Percentiles rank a stretch among this genome's conserved stretches.
phyloP scores from a whole-genome alignment of 2,113 vertebrate species.

The Willisornis vidua region DNA sequence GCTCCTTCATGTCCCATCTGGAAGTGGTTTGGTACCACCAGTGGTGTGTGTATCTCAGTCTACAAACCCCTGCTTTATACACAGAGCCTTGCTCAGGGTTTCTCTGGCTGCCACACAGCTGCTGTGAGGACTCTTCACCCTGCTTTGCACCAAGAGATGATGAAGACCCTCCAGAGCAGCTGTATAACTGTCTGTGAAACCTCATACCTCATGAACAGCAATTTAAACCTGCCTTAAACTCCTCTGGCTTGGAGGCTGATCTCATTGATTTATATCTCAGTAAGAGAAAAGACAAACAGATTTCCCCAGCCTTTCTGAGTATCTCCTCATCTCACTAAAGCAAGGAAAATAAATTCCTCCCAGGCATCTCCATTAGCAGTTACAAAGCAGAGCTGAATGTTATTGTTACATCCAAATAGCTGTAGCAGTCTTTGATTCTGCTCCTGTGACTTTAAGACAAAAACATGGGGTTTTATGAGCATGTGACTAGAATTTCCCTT shows the following conservation, averaged over 20 bases:
- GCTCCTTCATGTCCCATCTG: slow-evolving; percentile 10
- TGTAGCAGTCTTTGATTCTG: neutral
- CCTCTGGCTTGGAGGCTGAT: neutral
- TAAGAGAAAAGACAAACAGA: slow-evolving; percentile 7
- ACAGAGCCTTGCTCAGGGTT: neutral
- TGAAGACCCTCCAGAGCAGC: neutral
- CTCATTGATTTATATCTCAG: slow-evolving; percentile 3
- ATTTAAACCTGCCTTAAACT: slow-evolving; percentile 2
- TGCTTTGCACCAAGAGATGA: neutral
- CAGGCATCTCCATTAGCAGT: neutral
- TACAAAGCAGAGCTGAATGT: neutral
- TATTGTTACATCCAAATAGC: neutral
- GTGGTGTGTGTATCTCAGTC: neutral
- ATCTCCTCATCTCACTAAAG: neutral
- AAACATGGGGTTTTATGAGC: neutral
- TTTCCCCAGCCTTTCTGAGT: neutral
- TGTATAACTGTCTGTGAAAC: neutral
- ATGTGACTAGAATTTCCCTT: neutral
- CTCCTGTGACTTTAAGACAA: neutral
- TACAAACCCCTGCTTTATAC: neutral
- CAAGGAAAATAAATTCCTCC: neutral
- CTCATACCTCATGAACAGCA: neutral
- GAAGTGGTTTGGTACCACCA: slow-evolving; percentile 7
- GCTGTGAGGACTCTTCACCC: neutral
- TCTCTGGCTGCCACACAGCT: neutral